A percentile compares a stretch with the other conserved stretches of the same genome.
phyloP scores from a whole-genome alignment of 2,888 invertebrate genomes.

The Cosmopolites sordidus region DNA sequence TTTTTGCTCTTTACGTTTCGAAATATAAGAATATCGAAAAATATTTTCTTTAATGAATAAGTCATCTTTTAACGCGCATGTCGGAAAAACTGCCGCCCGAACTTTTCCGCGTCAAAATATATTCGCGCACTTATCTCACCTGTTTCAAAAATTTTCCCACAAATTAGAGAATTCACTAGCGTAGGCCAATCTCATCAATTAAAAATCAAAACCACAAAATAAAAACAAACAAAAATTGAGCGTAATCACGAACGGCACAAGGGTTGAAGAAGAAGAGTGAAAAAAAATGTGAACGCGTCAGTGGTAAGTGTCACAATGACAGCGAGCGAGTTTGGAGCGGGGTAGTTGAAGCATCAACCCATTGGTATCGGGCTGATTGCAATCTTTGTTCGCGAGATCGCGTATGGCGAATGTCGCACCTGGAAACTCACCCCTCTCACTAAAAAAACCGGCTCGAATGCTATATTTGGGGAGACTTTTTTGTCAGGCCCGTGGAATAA shows the following conservation, averaged over 20 bases:
- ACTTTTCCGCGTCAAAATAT: too few relatives aligned
- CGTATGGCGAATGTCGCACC: conserved; percentile 47
- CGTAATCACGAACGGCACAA: not conserved
- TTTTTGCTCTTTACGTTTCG: too few relatives aligned
- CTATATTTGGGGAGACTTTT: conserved; percentile 45
- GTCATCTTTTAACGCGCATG: too few relatives aligned
- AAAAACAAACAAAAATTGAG: not conserved
- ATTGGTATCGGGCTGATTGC: conserved; percentile 44
- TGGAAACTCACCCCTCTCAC: conserved; percentile 47
- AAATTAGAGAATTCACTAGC: too few relatives aligned
- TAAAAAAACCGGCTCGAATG: conserved; percentile 48
- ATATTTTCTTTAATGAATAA: too few relatives aligned
- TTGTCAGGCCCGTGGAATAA: conserved; percentile 49
- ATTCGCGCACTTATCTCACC: too few relatives aligned
- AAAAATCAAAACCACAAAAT: too few relatives aligned
- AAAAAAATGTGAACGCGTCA: conserved; percentile 14
- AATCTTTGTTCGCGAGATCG: conserved; percentile 47
- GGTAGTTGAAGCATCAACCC: conserved; percentile 38
- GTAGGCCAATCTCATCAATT: too few relatives aligned
- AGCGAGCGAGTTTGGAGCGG: conserved; percentile 16
- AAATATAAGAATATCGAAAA: too few relatives aligned
- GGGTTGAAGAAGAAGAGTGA: not conserved
- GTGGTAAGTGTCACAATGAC: conserved; percentile 23
- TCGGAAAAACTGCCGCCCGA: too few relatives aligned
- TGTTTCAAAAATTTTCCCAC: too few relatives aligned